Conservation (phyloP, 2,888 invertebrate genomes). For the Scaptodrosophila latifasciaeformis region DNA sequence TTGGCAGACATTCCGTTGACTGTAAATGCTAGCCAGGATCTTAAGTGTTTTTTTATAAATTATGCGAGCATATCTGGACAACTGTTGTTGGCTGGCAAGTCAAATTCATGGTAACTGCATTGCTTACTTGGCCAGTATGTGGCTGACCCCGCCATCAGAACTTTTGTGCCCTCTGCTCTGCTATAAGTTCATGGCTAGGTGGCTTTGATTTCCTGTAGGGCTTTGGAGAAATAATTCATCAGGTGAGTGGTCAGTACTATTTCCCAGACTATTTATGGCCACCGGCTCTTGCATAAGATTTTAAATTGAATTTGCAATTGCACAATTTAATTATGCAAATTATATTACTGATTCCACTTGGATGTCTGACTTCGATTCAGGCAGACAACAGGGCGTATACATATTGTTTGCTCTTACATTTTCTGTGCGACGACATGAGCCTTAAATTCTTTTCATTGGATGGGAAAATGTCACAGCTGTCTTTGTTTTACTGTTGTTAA, state of each 20-base stretch:
- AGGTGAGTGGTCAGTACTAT: constrained; percentile 24
- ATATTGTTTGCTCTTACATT: too few species aligned
- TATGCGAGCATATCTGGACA: constrained; percentile 34
- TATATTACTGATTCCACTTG: constrained; percentile 3
- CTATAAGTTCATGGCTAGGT: constrained; percentile 20
- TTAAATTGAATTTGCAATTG: constrained; percentile 30
- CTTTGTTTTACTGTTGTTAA: too few species aligned
- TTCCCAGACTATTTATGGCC: background rate
- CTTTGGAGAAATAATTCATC: constrained; percentile 43
- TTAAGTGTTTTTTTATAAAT: constrained; percentile 43
- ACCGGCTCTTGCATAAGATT: constrained; percentile 8
- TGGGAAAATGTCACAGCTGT: too few species aligned
- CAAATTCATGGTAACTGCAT: constrained; percentile 26
- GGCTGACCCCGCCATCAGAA: constrained; percentile 11
- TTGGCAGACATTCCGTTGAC: constrained; percentile 47
- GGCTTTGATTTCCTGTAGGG: constrained; percentile 35
- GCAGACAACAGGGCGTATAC: background rate
- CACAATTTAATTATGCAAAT: constrained; percentile 52
- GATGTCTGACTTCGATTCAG: too few species aligned
- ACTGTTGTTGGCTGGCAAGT: constrained; percentile 14
- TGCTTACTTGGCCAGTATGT: constrained; percentile 11
- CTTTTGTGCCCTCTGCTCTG: too few species aligned
- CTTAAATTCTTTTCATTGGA: too few species aligned
- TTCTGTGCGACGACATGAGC: too few species aligned
- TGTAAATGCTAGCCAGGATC: constrained; percentile 32